Percentiles rank a stretch among this genome's conserved stretches.
Conservation (phyloP, 1,140 invertebrate species). For the Stenopsyche tienmushanensis region DNA sequence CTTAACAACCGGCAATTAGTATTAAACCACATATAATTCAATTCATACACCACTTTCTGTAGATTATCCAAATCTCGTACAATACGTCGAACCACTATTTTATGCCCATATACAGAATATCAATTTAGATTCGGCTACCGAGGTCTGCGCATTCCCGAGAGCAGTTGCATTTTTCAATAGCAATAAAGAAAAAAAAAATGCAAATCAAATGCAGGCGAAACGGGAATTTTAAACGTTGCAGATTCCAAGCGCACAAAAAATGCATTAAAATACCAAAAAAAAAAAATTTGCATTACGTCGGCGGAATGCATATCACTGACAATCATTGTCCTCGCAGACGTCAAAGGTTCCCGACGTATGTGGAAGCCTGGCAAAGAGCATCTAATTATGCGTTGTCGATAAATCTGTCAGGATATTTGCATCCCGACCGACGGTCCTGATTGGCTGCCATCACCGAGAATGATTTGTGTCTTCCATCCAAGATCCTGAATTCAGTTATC, state of each 20-base stretch:
- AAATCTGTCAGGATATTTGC: constrained; percentile 40
- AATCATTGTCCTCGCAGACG: constrained; percentile 8
- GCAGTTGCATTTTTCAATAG: too few species aligned
- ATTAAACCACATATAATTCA: too few species aligned
- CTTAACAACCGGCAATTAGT: too few species aligned
- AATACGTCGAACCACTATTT: too few species aligned
- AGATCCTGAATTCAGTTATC: constrained; percentile 2
- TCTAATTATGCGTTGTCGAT: constrained; percentile 38
- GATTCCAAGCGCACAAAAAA: background rate
- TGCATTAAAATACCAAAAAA: background rate
- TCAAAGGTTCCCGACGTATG: constrained; percentile 20
- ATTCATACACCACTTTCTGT: too few species aligned
- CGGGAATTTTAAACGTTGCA: too few species aligned
- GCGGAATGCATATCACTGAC: background rate
- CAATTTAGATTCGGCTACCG: too few species aligned
- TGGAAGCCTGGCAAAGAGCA: constrained; percentile 2
- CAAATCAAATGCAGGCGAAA: too few species aligned
- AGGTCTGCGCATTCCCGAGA: too few species aligned
- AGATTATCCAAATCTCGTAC: too few species aligned
- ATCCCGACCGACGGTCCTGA: constrained; percentile 35
- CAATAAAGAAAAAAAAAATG: too few species aligned
- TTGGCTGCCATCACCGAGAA: constrained; percentile 28
- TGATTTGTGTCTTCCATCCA: constrained; percentile 27
- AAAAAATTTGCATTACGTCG: constrained; percentile 11
- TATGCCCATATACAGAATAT: too few species aligned